phyloP scores from a whole-genome alignment of 2,797 vertebrate species.

The Betta splendens region DNA sequence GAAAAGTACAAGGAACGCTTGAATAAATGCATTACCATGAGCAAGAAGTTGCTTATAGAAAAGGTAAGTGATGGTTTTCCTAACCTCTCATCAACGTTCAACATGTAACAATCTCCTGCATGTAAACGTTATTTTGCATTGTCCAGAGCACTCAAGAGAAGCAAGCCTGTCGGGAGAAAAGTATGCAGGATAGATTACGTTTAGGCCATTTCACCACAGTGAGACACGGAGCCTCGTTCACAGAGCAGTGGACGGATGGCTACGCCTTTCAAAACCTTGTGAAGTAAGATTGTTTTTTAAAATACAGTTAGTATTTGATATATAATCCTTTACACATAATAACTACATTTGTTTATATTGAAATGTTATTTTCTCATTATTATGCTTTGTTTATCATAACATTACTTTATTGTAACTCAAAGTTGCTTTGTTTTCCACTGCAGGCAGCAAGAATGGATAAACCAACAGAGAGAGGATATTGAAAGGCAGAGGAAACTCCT shows the following conservation, averaged over 20 bases:
- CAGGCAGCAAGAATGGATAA: conserved; percentile 97
- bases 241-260: conserved; percentile 98
- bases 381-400: too few relatives aligned
- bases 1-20: conserved; percentile 99
- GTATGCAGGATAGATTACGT: conserved; percentile 98
- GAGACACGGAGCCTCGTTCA: conserved; percentile 98
- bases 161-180: conserved; percentile 97
- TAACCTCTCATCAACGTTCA: neutral
- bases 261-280: conserved; percentile 99
- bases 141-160: conserved; percentile 89
- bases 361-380: too few relatives aligned
- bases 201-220: conserved; percentile 99
- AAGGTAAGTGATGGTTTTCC: conserved; percentile 81
- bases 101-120: neutral
- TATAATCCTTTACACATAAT: too few relatives aligned
- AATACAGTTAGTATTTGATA: too few relatives aligned
- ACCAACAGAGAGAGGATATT: conserved; percentile 98
- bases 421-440: conserved; percentile 6
- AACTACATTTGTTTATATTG: too few relatives aligned
- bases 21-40: conserved; percentile 99
- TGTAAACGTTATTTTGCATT: neutral
- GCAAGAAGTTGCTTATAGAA: conserved; percentile 98
- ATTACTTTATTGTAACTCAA: too few relatives aligned
- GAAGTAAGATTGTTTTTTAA: conserved; percentile 84
- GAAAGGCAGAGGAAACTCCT: conserved; percentile 98